Evolutionary conservation across 2,888 invertebrate species (phyloP).

Genomic region (Eupsilia transversa): DNA sequence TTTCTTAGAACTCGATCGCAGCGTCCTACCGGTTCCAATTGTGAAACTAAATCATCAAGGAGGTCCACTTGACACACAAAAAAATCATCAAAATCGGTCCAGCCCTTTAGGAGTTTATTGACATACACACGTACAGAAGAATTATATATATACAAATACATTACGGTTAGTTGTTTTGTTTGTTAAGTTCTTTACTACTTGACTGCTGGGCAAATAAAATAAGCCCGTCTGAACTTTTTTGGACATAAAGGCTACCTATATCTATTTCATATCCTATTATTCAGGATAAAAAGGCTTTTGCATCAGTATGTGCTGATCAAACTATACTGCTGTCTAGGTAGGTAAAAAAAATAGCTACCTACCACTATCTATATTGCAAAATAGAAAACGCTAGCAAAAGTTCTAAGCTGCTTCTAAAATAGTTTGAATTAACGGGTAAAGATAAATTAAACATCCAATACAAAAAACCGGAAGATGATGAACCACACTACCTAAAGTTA

Average conservation of each 20-base stretch:
- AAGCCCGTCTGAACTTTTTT: neutral
- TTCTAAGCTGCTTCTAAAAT: neutral
- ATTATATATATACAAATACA: too few relatives aligned
- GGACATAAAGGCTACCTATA: neutral
- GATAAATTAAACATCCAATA: neutral
- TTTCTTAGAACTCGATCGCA: too few relatives aligned
- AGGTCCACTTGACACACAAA: too few relatives aligned
- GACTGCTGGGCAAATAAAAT: too few relatives aligned
- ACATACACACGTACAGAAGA: too few relatives aligned
- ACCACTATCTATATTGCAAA: neutral
- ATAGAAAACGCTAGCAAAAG: neutral
- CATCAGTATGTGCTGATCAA: neutral
- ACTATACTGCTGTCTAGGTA: neutral
- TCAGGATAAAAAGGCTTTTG: neutral
- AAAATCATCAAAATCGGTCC: too few relatives aligned
- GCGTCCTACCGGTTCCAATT: too few relatives aligned
- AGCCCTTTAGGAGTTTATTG: too few relatives aligned
- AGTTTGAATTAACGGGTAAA: slow-evolving; percentile 12
- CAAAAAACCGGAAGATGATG: slow-evolving; percentile 52
- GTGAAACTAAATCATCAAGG: too few relatives aligned
- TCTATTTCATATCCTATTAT: neutral
- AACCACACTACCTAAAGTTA: slow-evolving; percentile 43
- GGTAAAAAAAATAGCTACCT: neutral
- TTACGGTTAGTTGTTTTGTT: too few relatives aligned
- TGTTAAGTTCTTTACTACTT: too few relatives aligned